These are phyloP conservation scores for Phainopepla nitens DNA, from an alignment of 2,113 vertebrate species.

Conservation along the genomic window DNA sequence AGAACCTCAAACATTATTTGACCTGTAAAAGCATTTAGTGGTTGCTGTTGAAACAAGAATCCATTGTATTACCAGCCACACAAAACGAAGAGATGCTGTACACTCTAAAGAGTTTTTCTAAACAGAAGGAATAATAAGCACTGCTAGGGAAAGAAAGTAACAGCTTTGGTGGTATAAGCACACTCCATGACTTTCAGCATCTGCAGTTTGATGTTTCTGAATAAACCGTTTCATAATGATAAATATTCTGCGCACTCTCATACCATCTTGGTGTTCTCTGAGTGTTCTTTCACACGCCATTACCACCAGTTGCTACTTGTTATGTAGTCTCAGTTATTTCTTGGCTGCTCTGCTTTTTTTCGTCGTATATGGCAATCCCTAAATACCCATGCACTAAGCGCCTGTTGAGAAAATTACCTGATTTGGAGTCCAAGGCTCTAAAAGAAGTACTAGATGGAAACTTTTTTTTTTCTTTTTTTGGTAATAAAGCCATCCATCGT, in stretches of 20 bases:
- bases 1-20: background rate
- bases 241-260: background rate
- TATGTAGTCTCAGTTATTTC: background rate
- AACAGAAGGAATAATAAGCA: background rate
- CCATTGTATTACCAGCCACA: background rate
- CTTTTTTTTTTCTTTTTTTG: background rate
- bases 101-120: background rate
- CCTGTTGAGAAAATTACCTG: background rate
- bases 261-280: background rate
- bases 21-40: background rate
- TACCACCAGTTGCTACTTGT: background rate
- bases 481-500: background rate
- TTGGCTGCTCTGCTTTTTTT: background rate
- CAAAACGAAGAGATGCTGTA: background rate
- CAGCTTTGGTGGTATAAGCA: background rate
- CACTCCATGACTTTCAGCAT: background rate
- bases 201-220: background rate
- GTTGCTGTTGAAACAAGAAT: background rate
- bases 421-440: background rate
- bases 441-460: background rate
- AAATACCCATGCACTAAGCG: background rate
- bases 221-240: background rate
- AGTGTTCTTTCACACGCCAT: background rate
- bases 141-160: background rate
- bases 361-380: rapidly evolving